phyloP scores from a whole-genome alignment of 2,888 invertebrate species.

The Tetragonisca angustula region DNA sequence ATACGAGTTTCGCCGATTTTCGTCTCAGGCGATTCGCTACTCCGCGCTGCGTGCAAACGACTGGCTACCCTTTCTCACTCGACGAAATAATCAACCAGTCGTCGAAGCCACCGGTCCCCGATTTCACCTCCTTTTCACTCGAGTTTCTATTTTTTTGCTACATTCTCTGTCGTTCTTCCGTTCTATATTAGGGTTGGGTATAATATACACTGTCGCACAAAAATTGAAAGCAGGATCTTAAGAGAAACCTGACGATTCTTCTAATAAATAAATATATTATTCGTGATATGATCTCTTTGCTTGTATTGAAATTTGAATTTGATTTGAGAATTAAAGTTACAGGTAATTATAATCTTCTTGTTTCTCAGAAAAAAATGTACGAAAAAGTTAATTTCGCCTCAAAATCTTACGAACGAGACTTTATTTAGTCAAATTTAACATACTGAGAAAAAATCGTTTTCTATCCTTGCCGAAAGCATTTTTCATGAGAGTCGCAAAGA shows the following conservation, averaged over 20 bases:
- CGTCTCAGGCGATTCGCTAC: not conserved
- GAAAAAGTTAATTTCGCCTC: too few species aligned
- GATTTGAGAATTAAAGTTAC: too few species aligned
- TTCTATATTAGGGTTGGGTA: not conserved
- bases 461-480: not conserved
- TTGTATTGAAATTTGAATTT: too few species aligned
- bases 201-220: too few species aligned
- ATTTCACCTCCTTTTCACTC: constrained; percentile 47
- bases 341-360: too few species aligned
- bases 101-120: constrained; percentile 23
- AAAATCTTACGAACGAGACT: not conserved
- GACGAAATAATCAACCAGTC: constrained; percentile 12
- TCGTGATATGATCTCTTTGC: too few species aligned
- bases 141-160: constrained; percentile 42
- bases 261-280: too few species aligned
- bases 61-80: constrained; percentile 14
- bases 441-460: not conserved
- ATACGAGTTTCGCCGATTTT: not conserved
- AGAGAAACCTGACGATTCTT: too few species aligned
- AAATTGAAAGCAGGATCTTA: too few species aligned
- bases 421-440: not conserved
- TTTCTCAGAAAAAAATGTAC: too few species aligned
- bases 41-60: constrained; percentile 2
- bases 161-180: not conserved
- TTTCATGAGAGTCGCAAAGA: not conserved